Conservation (phyloP, 2,888 invertebrate species). For the Tortricodes alternella region DNA sequence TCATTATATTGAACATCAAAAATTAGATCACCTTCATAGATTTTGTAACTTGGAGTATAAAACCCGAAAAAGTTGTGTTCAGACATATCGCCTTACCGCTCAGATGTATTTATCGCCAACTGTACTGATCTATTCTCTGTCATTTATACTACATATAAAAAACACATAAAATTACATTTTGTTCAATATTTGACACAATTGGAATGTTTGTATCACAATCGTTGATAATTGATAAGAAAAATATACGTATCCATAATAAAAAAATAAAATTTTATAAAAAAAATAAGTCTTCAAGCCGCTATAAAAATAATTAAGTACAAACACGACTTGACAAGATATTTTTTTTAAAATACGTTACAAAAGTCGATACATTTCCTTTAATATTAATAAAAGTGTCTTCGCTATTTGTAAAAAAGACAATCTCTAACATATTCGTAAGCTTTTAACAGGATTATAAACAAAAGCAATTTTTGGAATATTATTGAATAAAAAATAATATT, state of each 20-base stretch:
- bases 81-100: no score
- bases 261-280: not conserved
- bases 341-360: conserved; percentile 20
- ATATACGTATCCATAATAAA: not conserved
- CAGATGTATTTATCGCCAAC: not conserved
- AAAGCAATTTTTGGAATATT: conserved; percentile 7
- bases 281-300: conserved; percentile 22
- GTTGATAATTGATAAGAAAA: conserved; percentile 15
- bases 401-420: conserved; percentile 29
- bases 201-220: conserved; percentile 29
- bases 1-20: not conserved
- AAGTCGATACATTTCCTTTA: conserved; percentile 16
- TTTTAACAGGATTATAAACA: not conserved
- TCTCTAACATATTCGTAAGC: conserved; percentile 12
- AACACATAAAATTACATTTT: conserved; percentile 17
- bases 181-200: conserved; percentile 27
- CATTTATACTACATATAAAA: conserved; percentile 1
- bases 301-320: conserved; percentile 2
- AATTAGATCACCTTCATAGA: no score
- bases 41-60: no score
- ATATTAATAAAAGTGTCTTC: conserved; percentile 23
- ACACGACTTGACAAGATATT: conserved; percentile 26
- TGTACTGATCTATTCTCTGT: not conserved
- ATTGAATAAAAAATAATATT: conserved; percentile 1
- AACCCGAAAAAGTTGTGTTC: no score